Percentiles rank a stretch among this genome's conserved stretches.
phyloP scores from a whole-genome alignment of 2,113 vertebrate species.

The Maccullochella peelii region DNA sequence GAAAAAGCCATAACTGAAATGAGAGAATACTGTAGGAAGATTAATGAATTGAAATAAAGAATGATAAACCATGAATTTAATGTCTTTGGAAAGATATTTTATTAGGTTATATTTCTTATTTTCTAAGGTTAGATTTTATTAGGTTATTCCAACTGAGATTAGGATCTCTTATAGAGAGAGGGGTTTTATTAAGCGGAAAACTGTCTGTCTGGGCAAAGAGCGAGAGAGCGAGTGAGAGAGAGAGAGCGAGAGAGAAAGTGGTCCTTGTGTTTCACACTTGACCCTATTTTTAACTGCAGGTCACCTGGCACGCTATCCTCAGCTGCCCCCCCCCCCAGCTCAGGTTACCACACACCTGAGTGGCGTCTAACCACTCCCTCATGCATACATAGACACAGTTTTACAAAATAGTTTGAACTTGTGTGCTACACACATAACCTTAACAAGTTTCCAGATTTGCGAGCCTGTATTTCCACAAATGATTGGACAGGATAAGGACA shows the following conservation, averaged over 20 bases:
- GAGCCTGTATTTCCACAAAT: conserved; percentile 1
- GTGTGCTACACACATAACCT: neutral
- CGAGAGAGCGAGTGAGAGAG: neutral
- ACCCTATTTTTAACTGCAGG: conserved; percentile 76
- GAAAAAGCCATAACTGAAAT: conserved; percentile 48
- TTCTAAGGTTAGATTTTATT: conserved; percentile 70
- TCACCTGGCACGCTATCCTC: conserved; percentile 56
- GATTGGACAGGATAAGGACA: conserved; percentile 13
- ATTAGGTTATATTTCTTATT: conserved; percentile 57
- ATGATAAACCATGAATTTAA: conserved; percentile 57
- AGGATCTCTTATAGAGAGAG: conserved; percentile 45
- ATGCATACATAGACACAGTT: neutral
- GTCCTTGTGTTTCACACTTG: conserved; percentile 80
- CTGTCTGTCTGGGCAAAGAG: conserved; percentile 12
- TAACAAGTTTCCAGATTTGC: neutral
- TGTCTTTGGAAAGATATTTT: conserved; percentile 47
- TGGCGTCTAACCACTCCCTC: too few species aligned
- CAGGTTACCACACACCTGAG: conserved; percentile 56
- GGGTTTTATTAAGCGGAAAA: conserved; percentile 57
- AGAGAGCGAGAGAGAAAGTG: conserved; percentile 27
- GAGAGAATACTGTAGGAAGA: conserved; percentile 42
- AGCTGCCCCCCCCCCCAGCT: conserved; percentile 23
- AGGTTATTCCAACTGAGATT: conserved; percentile 58
- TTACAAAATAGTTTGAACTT: neutral
- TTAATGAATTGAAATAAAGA: conserved; percentile 55